Percentiles rank a stretch among this genome's conserved stretches.
These are phyloP conservation scores for Aporrectodea caliginosa DNA, from an alignment of 1,140 invertebrate genomes.

Conservation along the genomic window DNA sequence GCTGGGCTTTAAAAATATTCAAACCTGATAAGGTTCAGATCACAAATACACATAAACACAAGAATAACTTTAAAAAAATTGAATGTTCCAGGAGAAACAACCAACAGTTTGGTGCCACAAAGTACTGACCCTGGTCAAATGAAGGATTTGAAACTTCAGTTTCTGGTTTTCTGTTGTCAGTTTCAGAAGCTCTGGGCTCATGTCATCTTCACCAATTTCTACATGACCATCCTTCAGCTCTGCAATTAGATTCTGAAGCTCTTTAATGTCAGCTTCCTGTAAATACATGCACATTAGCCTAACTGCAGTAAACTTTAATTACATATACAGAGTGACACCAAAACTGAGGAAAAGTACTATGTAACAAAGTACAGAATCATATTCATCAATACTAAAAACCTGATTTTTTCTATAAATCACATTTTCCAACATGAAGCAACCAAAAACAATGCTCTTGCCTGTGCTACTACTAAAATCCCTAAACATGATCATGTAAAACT, in stretches of 20 bases:
- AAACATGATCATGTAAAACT: too few relatives aligned
- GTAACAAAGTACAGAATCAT: too few relatives aligned
- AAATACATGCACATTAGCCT: too few relatives aligned
- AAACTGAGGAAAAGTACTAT: too few relatives aligned
- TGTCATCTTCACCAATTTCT: conserved; percentile 36
- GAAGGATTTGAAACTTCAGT: conserved; percentile 72
- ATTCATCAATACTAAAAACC: too few relatives aligned
- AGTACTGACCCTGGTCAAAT: conserved; percentile 65
- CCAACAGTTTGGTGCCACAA: background rate
- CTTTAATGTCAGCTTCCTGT: conserved; percentile 24
- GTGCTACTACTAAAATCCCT: too few relatives aligned
- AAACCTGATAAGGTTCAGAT: background rate
- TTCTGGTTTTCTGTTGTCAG: conserved; percentile 70
- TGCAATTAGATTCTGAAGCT: conserved; percentile 6
- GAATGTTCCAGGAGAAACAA: background rate
- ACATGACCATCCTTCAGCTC: conserved; percentile 21
- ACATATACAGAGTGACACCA: too few relatives aligned
- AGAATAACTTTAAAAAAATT: background rate
- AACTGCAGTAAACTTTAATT: too few relatives aligned
- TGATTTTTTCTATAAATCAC: too few relatives aligned
- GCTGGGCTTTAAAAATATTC: background rate
- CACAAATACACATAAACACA: background rate
- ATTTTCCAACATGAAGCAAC: too few relatives aligned
- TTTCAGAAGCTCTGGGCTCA: conserved; percentile 51
- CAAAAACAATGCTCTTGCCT: too few relatives aligned